Percentiles rank a stretch among this genome's conserved stretches.
These are phyloP conservation scores for Danio albolineatus DNA, from an alignment of 2,797 vertebrate genomes.

Conservation along the genomic window DNA sequence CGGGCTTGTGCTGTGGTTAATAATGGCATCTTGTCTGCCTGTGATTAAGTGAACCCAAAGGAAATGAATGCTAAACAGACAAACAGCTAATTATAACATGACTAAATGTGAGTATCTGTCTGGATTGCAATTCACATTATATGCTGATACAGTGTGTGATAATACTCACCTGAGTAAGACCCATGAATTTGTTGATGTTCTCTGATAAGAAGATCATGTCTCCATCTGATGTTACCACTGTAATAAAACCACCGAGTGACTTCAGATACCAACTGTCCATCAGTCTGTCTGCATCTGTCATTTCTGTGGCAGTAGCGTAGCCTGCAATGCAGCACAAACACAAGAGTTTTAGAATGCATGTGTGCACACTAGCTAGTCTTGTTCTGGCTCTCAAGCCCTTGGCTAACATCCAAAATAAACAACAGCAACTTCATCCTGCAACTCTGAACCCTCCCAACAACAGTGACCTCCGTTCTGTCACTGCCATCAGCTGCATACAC, in stretches of 20 bases:
- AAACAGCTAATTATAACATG: conserved; percentile 8
- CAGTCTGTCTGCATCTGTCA: conserved; percentile 80
- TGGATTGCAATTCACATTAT: not conserved
- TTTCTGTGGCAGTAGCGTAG: conserved; percentile 70
- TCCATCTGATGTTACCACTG: conserved; percentile 95
- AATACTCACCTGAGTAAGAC: conserved; percentile 92
- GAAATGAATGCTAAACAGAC: conserved; percentile 18
- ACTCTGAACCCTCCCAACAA: conserved; percentile 74
- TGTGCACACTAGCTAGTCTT: conserved; percentile 51
- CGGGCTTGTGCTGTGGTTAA: conserved; percentile 19
- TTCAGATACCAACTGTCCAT: conserved; percentile 96
- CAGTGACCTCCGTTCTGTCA: conserved; percentile 65
- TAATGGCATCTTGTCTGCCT: conserved; percentile 16
- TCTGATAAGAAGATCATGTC: conserved; percentile 98
- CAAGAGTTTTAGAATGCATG: conserved; percentile 1
- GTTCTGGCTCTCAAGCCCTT: conserved; percentile 71
- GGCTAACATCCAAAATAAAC: conserved; percentile 77
- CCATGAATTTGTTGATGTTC: conserved; percentile 98
- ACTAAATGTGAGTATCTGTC: conserved; percentile 13
- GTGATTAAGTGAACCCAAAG: conserved; percentile 30
- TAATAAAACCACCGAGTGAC: conserved; percentile 95
- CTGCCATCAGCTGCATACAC: conserved; percentile 53
- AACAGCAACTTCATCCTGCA: conserved; percentile 75
- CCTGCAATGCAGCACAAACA: conserved; percentile 69
- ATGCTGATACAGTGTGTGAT: not conserved